Evolutionary conservation across 2,797 vertebrate genomes (phyloP), one percentile per base, ranked within the genome.

Genomic region (Dipus sagitta): DNA sequence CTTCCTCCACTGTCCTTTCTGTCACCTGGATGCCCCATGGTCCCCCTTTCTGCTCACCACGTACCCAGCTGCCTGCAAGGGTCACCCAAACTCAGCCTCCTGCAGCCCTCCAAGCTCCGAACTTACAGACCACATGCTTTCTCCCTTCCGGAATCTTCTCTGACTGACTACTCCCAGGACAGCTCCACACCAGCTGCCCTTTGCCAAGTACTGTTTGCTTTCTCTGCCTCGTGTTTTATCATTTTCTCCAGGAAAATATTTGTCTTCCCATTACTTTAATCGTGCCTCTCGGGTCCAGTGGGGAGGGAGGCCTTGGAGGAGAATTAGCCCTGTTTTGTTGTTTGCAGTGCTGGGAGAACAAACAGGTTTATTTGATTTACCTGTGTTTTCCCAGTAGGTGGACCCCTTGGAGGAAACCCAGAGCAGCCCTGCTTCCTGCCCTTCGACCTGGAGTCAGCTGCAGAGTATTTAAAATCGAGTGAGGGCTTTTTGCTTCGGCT

Each of bases 201-300:
- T 92, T 86, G 42, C 81, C 85, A 93, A 92, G 71, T 3, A 26
- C 68, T 95, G 81, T 96, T 96, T 96, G 88, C 77, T 95, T 96
- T 97, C 72, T 38, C 87, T 95, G 77, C 86, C 74, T 94, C 86
- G 70, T 86, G 92, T 92, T 94, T 95, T 93, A 93, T 95, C 84
- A 80, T 95, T 96, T 96, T 96, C 96, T 91, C 80, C 76, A 74
- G 85, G 84, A 96, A 92, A 96, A 96, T 96, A 96, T 96, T 96
- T 97, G 92, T 90, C 96, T 96, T 96, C 94, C 94, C 93, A 93
- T 96, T 95, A 92, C 91, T 96, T 95, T 81, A 93, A 92, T 93
- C 68, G 14, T 17, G 90, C 86, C 92, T 96, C 88, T 78, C 0
- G 2, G 93, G 95, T 60, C 77, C 67, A 34, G 47, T 11, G 47